Base-by-base conservation (phyloP, 1,140 invertebrate species). In the Trachelipus rathkii region DNA sequence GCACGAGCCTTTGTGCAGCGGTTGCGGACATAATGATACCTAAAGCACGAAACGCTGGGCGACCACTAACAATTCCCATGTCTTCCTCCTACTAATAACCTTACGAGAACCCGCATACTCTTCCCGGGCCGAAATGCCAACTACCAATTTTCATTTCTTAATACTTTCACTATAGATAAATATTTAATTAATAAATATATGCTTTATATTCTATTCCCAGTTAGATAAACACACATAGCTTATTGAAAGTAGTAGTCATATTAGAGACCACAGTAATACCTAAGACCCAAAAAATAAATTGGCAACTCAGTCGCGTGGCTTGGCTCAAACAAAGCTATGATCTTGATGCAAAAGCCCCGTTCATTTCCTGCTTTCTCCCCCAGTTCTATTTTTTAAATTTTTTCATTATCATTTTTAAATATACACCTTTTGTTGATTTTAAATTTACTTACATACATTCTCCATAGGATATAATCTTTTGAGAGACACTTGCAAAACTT, bases 1-100 rank as follows among this genome's bases (percentile, higher is more conserved):
- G 81, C 72, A 80, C 77, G 71, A 79, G 50, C 24, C 79, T 77
- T 50, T 81, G 79, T 78, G 77, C 77, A 73, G 77, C 77, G 66
- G 73, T 73, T 67, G 70, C 68, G 66, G 81, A 82, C 81, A 82
- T 82, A 71, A 71, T 82, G 75, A 44, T 43, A 60, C 53, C 0
- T 21, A 75, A 60, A 23, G n/a, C 73, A 75, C 73, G 68, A n/a
- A 68, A 15, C 50, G 73, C 60, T 75, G 50, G 53, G 73, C 66
- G 23, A 75, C 73, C 67, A 75, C 73, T 75, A 75, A 75, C 73
- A 75, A 75, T 60, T 67, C 73, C 33, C 72, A 68, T 44, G 60
- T 75, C 66, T 60, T 60, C 50, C 50, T 60, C 8, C 50, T 60
- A 60, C 50, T 60, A 60, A 60, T 60, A 60, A 60, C 50, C 50